A percentile compares a stretch with the other conserved stretches of the same genome.
Evolutionary conservation across 2,797 vertebrate species (phyloP).

Genomic region (Xyrichtys novacula): DNA sequence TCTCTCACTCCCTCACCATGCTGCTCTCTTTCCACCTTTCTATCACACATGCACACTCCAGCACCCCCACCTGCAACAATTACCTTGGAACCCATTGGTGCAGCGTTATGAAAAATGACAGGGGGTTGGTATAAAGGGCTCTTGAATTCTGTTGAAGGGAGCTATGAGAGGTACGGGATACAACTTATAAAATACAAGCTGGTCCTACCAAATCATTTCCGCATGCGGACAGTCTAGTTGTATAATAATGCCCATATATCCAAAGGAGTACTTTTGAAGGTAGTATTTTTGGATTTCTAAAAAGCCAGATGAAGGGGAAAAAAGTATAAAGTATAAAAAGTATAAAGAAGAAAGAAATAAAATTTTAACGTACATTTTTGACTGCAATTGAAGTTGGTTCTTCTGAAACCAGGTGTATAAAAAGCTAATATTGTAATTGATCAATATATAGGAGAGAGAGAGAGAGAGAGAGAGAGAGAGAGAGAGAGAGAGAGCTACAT

Average conservation of each 20-base stretch:
- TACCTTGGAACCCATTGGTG: conserved; percentile 37
- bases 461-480: too few relatives aligned
- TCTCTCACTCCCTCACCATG: conserved; percentile 36
- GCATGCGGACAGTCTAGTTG: not conserved
- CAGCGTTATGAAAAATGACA: conserved; percentile 45
- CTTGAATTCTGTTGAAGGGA: conserved; percentile 27
- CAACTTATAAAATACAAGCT: conserved; percentile 8
- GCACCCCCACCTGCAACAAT: conserved; percentile 52
- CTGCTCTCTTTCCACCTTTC: conserved; percentile 29
- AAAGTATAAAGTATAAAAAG: too few relatives aligned
- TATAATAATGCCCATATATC: not conserved
- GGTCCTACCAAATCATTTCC: not conserved
- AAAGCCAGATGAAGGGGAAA: too few relatives aligned
- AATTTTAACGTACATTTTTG: too few relatives aligned
- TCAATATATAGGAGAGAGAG: too few relatives aligned
- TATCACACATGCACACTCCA: conserved; percentile 11
- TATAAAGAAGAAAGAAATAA: too few relatives aligned
- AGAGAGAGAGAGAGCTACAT: too few relatives aligned
- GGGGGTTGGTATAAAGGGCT: conserved; percentile 30
- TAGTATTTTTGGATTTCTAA: too few relatives aligned
- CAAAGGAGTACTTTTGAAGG: too few relatives aligned
- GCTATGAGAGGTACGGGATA: conserved; percentile 3
- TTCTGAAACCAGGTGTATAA: too few relatives aligned
- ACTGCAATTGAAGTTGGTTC: too few relatives aligned
- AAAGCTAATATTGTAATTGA: too few relatives aligned